Evolutionary conservation across 2,797 vertebrate species (phyloP), one percentile per base, ranked within the genome.

Genomic region (Rhyacichthys aspro): DNA sequence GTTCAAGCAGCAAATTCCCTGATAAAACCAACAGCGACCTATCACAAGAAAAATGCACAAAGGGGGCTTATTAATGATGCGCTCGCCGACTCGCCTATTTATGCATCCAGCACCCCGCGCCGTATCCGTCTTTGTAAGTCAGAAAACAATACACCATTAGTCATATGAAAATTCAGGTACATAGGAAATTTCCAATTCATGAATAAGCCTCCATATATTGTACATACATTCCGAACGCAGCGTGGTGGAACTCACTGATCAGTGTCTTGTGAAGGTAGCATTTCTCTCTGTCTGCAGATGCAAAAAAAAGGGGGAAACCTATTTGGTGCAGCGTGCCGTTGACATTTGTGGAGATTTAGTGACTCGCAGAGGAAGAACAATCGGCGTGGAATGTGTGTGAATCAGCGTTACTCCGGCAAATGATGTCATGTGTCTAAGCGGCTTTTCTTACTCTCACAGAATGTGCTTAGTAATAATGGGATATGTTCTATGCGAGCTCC

Each of bases 321-420:
- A 76, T 87, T 89, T 81, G 84, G 66, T 66, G 79, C 74, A 60
- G 76, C 76, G 73, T 54, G 61, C 59, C 64, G 53, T 55, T 44
- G 80, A 83, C 87, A 85, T 76, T 83, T 85, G 61, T 56, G 67
- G 65, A 81, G 88, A 87, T 91, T 89, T 89, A 83, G 82, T 78
- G 87, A 90, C 86, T 81, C 69, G 65, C 55, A 19, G 50, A 66
- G 52, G 50, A 70, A 82, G 89, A 28, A 81, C 70, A 83, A 85
- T 92, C 92, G 91, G 87, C 86, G 86, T 81, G 90, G 67, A n/a
- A 62, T 81, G 76, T 74, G 74, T 82, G 78, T 92, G 92, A 94
- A 86, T 93, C 91, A 92, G 89, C 90, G 86, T 77, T 82, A 75
- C 86, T 86, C 85, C 76, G 71, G 74, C 53, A 61, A 72, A 83